Base-by-base conservation (phyloP, 2,888 invertebrate genomes). In the Parapristionchus giblindavisi region DNA sequence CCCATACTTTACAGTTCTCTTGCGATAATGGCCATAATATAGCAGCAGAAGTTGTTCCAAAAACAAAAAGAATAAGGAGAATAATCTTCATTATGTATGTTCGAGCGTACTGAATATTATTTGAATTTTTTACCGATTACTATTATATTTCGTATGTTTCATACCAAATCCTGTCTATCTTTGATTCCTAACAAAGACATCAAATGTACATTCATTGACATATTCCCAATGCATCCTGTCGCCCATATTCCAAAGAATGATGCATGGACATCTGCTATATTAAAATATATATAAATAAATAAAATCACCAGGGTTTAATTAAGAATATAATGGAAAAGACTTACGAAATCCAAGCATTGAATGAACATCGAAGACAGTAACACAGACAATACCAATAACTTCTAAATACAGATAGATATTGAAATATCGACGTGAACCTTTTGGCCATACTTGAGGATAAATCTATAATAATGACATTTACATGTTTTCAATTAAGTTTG, bases 101-200 rank as follows among this genome's bases (percentile, higher is more conserved):
- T 17, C 63, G 63, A 43, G 27, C 43, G 63, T 43, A 65, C 63
- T 65, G 63, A 24, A 63, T 40, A n/a, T 11, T n/a, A 2, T 36
- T 1, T 21, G 3, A 60, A 27, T 34, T 60, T 21, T 43, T 14
- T 17, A 43, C 43, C 8, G 43, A 43, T 14, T 8, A 43, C 8
- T 14, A 43, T 43, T 43, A 8, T 17, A 8, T 43, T 17, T 17
- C 43, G 17, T n/a, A 11, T 1, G 32, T 21, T n/a, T 6, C 1
- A 29, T 14, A 65, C 63, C 63, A 65, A 17, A 2, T 40, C 29
- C 29, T 32, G 40, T 43, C 63, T 65, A 14, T 65, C 63, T 32
- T 43, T 65, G 38, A 65, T n/a, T 8, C 43, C 36, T 0, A 43
- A 43, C 27, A 65, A 17, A 29, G 43, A 29, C 63, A 43, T 65